Percentiles rank a stretch among this genome's conserved stretches.
Evolutionary conservation across 2,888 invertebrate genomes (phyloP).

Genomic region (Luperina nickerlii): DNA sequence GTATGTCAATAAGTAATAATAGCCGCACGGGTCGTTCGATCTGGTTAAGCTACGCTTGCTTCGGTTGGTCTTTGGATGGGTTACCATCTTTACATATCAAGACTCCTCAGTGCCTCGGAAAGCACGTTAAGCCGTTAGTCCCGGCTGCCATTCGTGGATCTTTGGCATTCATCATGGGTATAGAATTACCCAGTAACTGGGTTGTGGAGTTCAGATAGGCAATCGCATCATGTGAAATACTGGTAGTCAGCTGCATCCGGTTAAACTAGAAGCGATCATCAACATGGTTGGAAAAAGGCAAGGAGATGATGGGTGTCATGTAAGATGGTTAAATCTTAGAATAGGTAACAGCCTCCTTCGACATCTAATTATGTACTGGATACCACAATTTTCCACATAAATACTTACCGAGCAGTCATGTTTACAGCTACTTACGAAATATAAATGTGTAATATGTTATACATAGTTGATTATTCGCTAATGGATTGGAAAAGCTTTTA

Average conservation of each 20-base stretch:
- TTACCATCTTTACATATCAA: not conserved
- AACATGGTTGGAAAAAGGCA: not conserved
- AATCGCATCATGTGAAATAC: not conserved
- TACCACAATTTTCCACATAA: conserved; percentile 21
- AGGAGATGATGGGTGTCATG: not conserved
- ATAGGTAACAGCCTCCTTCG: not conserved
- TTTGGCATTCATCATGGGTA: not conserved
- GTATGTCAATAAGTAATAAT: no score
- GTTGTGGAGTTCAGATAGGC: not conserved
- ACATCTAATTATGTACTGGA: not conserved
- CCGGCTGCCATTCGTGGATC: not conserved
- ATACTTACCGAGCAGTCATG: conserved; percentile 22
- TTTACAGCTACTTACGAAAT: conserved; percentile 43
- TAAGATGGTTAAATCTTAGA: not conserved
- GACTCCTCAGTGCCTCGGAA: no score
- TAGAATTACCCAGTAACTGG: no score
- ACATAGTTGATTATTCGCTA: conserved; percentile 59
- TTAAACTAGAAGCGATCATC: not conserved
- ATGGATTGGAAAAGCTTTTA: conserved; percentile 68
- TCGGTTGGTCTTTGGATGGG: not conserved
- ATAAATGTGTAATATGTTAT: conserved; percentile 41
- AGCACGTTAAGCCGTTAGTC: not conserved
- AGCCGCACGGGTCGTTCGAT: no score
- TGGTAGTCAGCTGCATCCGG: not conserved
- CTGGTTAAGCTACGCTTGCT: not conserved